Base-by-base conservation (phyloP, 2,113 vertebrate genomes). In the Crotophaga sulcirostris region DNA sequence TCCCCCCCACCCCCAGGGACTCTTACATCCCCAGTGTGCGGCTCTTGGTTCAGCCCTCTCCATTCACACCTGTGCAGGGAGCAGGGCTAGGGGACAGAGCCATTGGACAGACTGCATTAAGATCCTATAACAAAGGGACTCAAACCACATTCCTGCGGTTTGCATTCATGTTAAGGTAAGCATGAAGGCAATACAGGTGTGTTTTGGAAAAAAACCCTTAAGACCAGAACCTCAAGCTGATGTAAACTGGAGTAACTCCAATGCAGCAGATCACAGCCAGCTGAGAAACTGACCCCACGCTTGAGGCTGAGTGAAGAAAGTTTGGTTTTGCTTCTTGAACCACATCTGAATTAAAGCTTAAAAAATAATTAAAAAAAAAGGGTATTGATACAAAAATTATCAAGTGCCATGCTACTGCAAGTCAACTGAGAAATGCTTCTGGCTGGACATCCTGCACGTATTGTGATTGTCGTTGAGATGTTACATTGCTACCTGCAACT, bases 391-490 rank as follows among this genome's bases (percentile, higher is more conserved):
- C 69, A 90, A 73, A 94, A 94, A 83, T 84, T 95, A 87, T 77
- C 67, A 95, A 98, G 97, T 91, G 95, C 97, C 75, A 80, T 83
- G 94, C 97, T 98, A 90, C 82, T 85, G 97, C 97, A 97, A 98
- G 98, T 97, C 82, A 97, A 95, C 87, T 90, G 97, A 97, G 86
- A 95, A 97, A 96, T 91, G 98, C 98, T 98, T 98, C 95, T 97
- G 97, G 98, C 98, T 97, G 97, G 96, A 87, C 96, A 80, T 97
- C 96, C 91, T 98, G 98, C 98, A 98, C 97, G 97, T 97, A 45
- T 97, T 84, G 97, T 98, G 98, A 97, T 97, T 96, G 97, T 98
- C 13, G 79, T 96, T 96, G 97, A 98, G 97, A 97, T 97, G 97
- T 98, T 94, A 96, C 96, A 95, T 94, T 97, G 97, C 98, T 98